Percentiles rank a stretch among this genome's conserved stretches.
phyloP scores from a whole-genome alignment of 2,888 invertebrate genomes.

The Charanyca ferruginea region DNA sequence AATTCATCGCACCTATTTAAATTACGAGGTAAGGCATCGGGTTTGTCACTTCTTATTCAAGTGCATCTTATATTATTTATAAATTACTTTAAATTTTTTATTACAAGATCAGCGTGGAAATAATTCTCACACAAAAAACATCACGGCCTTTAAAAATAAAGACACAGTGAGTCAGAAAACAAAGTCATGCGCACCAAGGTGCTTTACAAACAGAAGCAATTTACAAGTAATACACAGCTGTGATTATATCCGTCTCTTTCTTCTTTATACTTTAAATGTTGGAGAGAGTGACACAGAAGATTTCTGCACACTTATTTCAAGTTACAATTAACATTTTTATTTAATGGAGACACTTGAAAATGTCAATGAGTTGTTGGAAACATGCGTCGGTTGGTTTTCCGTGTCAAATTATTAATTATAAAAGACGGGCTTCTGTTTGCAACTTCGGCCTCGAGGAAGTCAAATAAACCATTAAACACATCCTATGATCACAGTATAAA shows the following conservation, averaged over 20 bases:
- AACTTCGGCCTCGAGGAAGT: too few relatives aligned
- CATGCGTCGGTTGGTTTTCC: constrained; percentile 20
- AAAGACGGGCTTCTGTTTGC: too few relatives aligned
- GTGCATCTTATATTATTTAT: too few relatives aligned
- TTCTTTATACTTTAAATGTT: too few relatives aligned
- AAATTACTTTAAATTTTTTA: too few relatives aligned
- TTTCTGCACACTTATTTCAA: constrained; percentile 17
- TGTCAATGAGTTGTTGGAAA: constrained; percentile 27
- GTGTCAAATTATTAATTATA: constrained; percentile 29
- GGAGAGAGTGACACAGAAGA: constrained; percentile 3
- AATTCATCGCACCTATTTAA: too few relatives aligned
- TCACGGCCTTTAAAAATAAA: constrained; percentile 36
- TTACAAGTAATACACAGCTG: constrained; percentile 6
- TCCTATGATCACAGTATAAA: too few relatives aligned
- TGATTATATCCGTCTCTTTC: constrained; percentile 19
- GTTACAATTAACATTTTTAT: constrained; percentile 30
- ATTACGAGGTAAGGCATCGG: too few relatives aligned
- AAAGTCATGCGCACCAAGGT: constrained; percentile 43
- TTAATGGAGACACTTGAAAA: constrained; percentile 27
- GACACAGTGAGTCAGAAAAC: constrained; percentile 35
- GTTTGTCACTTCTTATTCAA: too few relatives aligned
- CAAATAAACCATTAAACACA: too few relatives aligned
- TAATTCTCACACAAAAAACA: constrained; percentile 50
- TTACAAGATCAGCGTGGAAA: constrained; percentile 25
- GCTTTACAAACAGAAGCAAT: constrained; percentile 26